These are phyloP conservation scores for Synodontis membranacea DNA, from an alignment of 2,113 vertebrate species.

Conservation along the genomic window DNA sequence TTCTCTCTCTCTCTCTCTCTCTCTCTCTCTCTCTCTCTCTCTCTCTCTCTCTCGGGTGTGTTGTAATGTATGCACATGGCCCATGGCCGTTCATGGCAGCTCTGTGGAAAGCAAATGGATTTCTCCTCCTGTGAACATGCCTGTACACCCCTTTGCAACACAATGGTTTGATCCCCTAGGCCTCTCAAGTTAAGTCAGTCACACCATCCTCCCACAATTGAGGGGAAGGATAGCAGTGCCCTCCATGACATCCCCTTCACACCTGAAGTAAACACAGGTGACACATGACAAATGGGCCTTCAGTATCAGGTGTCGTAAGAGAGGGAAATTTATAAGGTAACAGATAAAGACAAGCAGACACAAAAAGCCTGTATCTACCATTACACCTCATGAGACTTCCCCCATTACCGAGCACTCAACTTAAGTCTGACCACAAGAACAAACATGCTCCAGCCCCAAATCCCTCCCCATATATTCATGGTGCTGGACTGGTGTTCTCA, in stretches of 20 bases:
- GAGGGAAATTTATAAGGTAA: conserved; percentile 65
- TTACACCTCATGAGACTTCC: conserved; percentile 44
- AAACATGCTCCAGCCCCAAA: conserved; percentile 46
- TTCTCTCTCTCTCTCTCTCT: neutral
- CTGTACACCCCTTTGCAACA: conserved; percentile 41
- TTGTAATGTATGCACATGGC: conserved; percentile 55
- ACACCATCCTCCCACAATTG: conserved; percentile 53
- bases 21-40: conserved; percentile 12
- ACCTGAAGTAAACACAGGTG: conserved; percentile 69
- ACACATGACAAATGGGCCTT: conserved; percentile 72
- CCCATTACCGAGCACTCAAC: conserved; percentile 46
- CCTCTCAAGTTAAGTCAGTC: conserved; percentile 53
- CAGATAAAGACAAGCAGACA: conserved; percentile 62
- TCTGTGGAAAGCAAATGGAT: conserved; percentile 37
- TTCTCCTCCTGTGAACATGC: conserved; percentile 36
- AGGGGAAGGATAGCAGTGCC: conserved; percentile 2
- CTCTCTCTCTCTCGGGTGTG: conserved; percentile 35
- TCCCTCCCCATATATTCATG: neutral
- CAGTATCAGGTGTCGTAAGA: conserved; percentile 63
- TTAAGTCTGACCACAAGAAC: conserved; percentile 51
- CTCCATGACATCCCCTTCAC: conserved; percentile 53
- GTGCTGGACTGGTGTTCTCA: conserved; percentile 16
- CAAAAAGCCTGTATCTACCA: conserved; percentile 57
- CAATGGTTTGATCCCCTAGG: conserved; percentile 42
- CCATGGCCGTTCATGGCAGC: conserved; percentile 56